Evolutionary conservation across 2,888 invertebrate genomes (phyloP).

Genomic region (Pollenia labialis): DNA sequence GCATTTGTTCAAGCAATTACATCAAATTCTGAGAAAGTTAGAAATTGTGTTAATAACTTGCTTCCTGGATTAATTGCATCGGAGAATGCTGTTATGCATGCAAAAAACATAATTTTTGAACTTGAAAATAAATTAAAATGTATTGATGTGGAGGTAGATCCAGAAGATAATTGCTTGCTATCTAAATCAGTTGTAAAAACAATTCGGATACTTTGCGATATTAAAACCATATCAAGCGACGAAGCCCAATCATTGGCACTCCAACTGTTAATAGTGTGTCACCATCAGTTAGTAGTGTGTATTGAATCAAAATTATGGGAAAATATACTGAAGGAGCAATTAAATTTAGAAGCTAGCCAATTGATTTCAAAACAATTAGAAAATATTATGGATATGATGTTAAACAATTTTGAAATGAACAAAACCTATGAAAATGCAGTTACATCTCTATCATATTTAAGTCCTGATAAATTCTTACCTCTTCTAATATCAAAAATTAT

Average conservation of each 20-base stretch:
- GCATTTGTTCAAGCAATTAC: constrained; percentile 89
- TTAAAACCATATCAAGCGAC: constrained; percentile 77
- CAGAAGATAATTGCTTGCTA: constrained; percentile 76
- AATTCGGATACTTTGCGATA: constrained; percentile 78
- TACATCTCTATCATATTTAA: constrained; percentile 87
- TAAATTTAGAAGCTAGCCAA: constrained; percentile 82
- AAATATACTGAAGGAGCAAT: constrained; percentile 85
- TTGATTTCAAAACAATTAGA: constrained; percentile 86
- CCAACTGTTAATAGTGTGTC: constrained; percentile 89
- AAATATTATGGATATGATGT: constrained; percentile 87
- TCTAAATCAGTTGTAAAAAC: constrained; percentile 80
- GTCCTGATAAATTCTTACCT: constrained; percentile 88
- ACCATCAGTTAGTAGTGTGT: constrained; percentile 89
- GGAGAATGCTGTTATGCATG: constrained; percentile 87
- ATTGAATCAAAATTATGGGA: constrained; percentile 88
- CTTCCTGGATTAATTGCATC: constrained; percentile 87
- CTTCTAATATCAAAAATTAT: constrained; percentile 87
- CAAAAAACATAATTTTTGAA: constrained; percentile 87
- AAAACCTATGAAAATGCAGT: constrained; percentile 90
- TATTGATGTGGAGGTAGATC: constrained; percentile 85
- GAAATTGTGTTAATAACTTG: constrained; percentile 87
- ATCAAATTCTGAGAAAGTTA: constrained; percentile 86
- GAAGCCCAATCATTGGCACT: constrained; percentile 87
- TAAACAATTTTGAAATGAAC: constrained; percentile 85
- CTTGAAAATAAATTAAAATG: constrained; percentile 88